Conservation (phyloP, 2,888 invertebrate species). For the Plebejus anna region DNA sequence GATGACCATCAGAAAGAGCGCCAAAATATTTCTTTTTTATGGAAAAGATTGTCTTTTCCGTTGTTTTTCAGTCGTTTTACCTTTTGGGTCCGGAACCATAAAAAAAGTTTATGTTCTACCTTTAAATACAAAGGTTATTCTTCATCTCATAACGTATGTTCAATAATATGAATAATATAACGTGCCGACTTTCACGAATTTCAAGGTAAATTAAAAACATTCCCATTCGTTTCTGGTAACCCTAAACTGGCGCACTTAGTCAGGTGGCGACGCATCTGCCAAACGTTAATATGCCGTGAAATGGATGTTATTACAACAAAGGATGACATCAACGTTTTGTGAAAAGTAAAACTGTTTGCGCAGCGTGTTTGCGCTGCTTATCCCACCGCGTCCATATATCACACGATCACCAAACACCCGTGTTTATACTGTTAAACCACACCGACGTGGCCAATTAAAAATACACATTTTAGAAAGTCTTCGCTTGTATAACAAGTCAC, state of each 20-base stretch:
- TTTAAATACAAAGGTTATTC: no score
- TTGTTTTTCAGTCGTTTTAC: no score
- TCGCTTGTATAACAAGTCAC: not conserved
- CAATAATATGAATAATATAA: no score
- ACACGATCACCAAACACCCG: constrained; percentile 66
- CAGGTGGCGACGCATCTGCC: constrained; percentile 17
- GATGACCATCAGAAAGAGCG: not conserved
- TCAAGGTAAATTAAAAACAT: not conserved
- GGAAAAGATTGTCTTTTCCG: no score
- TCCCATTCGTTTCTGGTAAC: not conserved
- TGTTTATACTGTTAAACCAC: constrained; percentile 45
- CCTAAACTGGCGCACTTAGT: constrained; percentile 18
- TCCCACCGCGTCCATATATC: constrained; percentile 65
- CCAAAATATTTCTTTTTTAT: no score
- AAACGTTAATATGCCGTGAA: constrained; percentile 28
- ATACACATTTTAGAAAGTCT: not conserved
- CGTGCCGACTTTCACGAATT: not conserved
- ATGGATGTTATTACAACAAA: constrained; percentile 32
- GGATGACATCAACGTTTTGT: constrained; percentile 29
- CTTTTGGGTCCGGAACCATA: no score
- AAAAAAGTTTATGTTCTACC: no score
- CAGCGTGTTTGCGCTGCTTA: constrained; percentile 54
- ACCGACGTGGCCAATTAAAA: constrained; percentile 28
- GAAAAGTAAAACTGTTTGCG: constrained; percentile 43
- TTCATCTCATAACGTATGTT: no score